Percentiles rank a stretch among this genome's conserved stretches.
These are phyloP conservation scores for Eleutherodactylus coqui DNA, from an alignment of 2,797 vertebrate genomes.

Conservation along the genomic window DNA sequence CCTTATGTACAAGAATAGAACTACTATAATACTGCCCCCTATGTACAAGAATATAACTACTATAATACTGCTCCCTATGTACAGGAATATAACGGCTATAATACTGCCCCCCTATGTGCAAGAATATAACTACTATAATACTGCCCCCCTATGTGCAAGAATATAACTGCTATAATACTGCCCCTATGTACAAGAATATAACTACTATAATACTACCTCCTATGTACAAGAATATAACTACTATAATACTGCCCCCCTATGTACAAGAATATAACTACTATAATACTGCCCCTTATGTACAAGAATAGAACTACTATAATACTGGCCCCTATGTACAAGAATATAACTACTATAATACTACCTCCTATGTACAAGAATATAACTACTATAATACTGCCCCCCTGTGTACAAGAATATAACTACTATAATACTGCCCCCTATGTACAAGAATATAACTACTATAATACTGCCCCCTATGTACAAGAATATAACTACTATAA, in stretches of 20 bases:
- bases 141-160: too few species aligned
- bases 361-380: neutral
- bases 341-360: neutral
- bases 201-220: neutral
- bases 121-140: constrained; percentile 11
- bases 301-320: constrained; percentile 1
- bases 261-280: neutral
- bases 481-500: too few species aligned
- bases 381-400: too few species aligned
- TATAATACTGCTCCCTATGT: neutral
- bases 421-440: too few species aligned
- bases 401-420: too few species aligned
- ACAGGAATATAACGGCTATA: neutral
- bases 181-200: neutral
- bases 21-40: too few species aligned
- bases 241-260: constrained; percentile 5
- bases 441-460: too few species aligned
- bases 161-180: constrained; percentile 4
- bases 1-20: neutral
- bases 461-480: too few species aligned
- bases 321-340: neutral
- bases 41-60: too few species aligned
- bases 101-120: neutral
- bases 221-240: constrained; percentile 1
- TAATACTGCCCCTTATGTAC: neutral